These are phyloP conservation scores for Aleiodes alternator DNA, from an alignment of 2,888 invertebrate genomes.

Conservation along the genomic window DNA sequence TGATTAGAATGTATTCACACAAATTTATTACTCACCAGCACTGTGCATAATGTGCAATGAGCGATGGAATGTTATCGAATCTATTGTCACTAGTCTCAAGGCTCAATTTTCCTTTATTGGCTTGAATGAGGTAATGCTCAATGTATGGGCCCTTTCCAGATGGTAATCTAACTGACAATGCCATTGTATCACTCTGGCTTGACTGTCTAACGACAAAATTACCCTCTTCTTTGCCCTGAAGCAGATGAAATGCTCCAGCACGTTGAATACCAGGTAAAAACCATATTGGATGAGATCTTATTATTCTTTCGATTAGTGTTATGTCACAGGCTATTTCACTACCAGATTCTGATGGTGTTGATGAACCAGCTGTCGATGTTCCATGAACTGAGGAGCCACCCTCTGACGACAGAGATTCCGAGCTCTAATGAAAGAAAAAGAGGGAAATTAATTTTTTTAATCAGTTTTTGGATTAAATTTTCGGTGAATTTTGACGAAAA, in stretches of 20 bases:
- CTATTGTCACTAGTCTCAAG: conserved; percentile 95
- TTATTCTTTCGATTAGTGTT: conserved; percentile 89
- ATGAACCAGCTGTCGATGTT: conserved; percentile 66
- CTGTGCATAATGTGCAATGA: conserved; percentile 95
- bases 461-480: not conserved
- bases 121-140: conserved; percentile 97
- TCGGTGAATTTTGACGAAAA: too few relatives aligned
- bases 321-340: conserved; percentile 89
- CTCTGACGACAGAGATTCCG: conserved; percentile 82
- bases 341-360: conserved; percentile 77
- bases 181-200: conserved; percentile 95
- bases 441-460: conserved; percentile 1
- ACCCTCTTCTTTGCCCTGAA: conserved; percentile 95
- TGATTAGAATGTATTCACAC: not conserved
- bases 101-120: conserved; percentile 86
- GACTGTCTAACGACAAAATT: conserved; percentile 97
- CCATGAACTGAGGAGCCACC: conserved; percentile 76
- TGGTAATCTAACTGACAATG: conserved; percentile 93
- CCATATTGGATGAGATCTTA: conserved; percentile 96
- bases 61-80: conserved; percentile 93
- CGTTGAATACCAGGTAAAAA: conserved; percentile 95
- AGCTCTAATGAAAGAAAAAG: conserved; percentile 75
- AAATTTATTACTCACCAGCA: conserved; percentile 82
- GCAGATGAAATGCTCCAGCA: conserved; percentile 93
- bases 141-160: conserved; percentile 93